Base-by-base conservation (phyloP, 2,113 vertebrate genomes). In the Pomatostomus ruficeps region DNA sequence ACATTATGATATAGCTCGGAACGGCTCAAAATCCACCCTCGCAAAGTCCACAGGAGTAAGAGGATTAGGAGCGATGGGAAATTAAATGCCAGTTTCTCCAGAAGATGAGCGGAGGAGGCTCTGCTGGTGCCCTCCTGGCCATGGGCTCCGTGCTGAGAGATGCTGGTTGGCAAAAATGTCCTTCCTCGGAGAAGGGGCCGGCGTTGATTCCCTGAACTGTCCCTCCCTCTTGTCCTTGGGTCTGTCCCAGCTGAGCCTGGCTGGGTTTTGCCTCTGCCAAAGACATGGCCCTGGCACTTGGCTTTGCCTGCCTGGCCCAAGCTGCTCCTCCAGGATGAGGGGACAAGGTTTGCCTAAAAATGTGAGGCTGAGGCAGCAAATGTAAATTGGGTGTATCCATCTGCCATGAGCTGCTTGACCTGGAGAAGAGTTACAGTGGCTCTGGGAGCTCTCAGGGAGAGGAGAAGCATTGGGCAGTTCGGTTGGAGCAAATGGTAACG, bases 31-130 rank as follows among this genome's bases (percentile, higher is more conserved):
- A 87, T 89, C 93, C 91, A 80, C 83, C 93, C 67, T 80, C 65
- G 89, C 85, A 51, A 23, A 93, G 92, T 57, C 88, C 68, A 25
- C 29, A 6, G 91, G 63, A 90, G 88, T 95, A 94, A 95, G 94
- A 95, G 92, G 94, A 97, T 96, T 92, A 94, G 86, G 62, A 89
- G 91, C 1, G 13, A 78, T 55, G 87, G 2, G 70, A 58, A 93
- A 91, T 87, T 55, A 95, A 94, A 84, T 58, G 94, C 73, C 51
- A 25, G 42, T 73, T 96, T 57, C 87, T 84, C 36, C 73, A 63
- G 79, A 31, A 83, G 79, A 61, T 9, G 95, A 93, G 90, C 1
- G 1, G 82, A 65, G 91, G 43, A 75, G 71, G 10, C 57, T 75
- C 78, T 67, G 85, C 74, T 16, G 28, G 33, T 38, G 91, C 82